Base-by-base conservation (phyloP, 30 jellyfish, hydroid and myxozoan species). In the Turritopsis dohrnii region DNA sequence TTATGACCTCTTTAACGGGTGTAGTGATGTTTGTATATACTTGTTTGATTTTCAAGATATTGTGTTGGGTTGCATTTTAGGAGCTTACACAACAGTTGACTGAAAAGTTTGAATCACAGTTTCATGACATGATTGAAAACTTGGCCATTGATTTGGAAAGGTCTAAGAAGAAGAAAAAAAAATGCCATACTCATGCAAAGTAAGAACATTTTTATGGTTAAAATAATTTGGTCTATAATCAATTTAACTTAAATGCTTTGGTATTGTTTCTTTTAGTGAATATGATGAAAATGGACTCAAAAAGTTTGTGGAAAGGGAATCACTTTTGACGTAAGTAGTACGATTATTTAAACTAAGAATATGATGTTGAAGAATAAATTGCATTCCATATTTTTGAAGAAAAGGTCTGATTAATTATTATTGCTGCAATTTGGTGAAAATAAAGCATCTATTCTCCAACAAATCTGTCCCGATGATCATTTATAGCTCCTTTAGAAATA, bases 211-310 rank as follows among this genome's bases (percentile, higher is more conserved):
- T 21, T 87, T 79, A 1, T 71, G 31, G 17, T 23, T 17, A 83
- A 73, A 1, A 79, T 30, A 17, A 27, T 1, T 28, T 9, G 52
- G 76, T 4, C 0, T 71, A 27, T 29, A 18, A 72, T 74, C 7
- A 29, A 22, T 26, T 66, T 24, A 24, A 71, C 65, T 23, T 72
- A 25, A 74, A 16, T 13, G 9, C 41, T 74, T 27, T 72, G 41
- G 24, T 24, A 24, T 24, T 79, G 20, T 28, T 18, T 25, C 21
- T 80, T 26, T 65, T 29, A 89, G 96, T 74, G 79, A 29, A 7
- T 84, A 89, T 75, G 96, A 89, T 84, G 90, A 85, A 30, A 85
- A 89, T n/a, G 96, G 96, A 31, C 54, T 83, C 65, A 89, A 89
- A 75, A 65, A 74, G 41, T 89, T 89, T 82, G 76, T 84, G 0